Conservation (phyloP, 2,888 invertebrate genomes). For the Rotaria sp. region DNA sequence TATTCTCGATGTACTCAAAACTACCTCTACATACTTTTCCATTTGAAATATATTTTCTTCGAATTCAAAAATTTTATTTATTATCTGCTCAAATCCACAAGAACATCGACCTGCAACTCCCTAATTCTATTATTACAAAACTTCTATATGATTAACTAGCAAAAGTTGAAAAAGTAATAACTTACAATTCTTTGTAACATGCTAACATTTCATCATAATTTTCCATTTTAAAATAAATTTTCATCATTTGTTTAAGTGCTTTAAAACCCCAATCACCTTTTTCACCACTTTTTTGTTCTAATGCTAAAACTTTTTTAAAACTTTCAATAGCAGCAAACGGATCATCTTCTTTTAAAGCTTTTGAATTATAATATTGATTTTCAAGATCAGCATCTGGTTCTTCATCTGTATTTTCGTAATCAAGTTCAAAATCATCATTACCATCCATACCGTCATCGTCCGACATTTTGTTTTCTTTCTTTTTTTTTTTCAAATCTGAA, state of each 20-base stretch:
- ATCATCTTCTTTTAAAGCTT: slow-evolving; percentile 92
- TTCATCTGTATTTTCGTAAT: slow-evolving; percentile 35
- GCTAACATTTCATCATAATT: slow-evolving; percentile 92
- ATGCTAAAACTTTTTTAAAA: slow-evolving; percentile 61
- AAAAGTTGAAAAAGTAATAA: too few species aligned
- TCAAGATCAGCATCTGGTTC: slow-evolving; percentile 82
- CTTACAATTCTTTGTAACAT: slow-evolving; percentile 76
- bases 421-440: slow-evolving; percentile 32
- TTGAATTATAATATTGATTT: slow-evolving; percentile 98
- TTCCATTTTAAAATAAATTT: slow-evolving; percentile 90
- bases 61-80: too few species aligned
- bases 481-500: not conserved
- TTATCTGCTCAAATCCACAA: too few species aligned
- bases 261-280: slow-evolving; percentile 99
- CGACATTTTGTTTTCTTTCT: slow-evolving; percentile 32
- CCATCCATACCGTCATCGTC: slow-evolving; percentile 38
- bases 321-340: slow-evolving; percentile 81
- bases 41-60: too few species aligned
- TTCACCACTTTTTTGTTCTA: slow-evolving; percentile 90
- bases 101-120: too few species aligned
- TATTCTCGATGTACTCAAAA: too few species aligned
- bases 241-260: slow-evolving; percentile 98
- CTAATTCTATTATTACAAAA: too few species aligned
- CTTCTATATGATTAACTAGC: too few species aligned
- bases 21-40: too few species aligned